Evolutionary conservation across 1,140 invertebrate species (phyloP).

Genomic region (Caenorhabditis latens): DNA sequence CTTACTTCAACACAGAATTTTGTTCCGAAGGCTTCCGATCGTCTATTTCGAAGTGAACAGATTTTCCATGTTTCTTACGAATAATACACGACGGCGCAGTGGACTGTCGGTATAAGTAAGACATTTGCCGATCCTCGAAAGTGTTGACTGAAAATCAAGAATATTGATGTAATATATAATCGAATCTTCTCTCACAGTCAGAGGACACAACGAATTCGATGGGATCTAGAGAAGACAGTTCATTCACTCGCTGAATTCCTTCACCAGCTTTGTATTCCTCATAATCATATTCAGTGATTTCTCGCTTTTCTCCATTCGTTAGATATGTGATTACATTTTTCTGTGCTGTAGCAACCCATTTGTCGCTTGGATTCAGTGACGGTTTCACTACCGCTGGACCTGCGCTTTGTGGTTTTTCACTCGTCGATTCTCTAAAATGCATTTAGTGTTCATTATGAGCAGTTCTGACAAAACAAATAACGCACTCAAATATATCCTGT

Average conservation of each 20-base stretch:
- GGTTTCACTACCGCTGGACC: neutral
- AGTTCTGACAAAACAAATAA: neutral
- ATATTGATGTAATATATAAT: neutral
- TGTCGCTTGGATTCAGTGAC: neutral
- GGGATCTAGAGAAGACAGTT: slow-evolving; percentile 15
- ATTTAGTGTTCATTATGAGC: neutral
- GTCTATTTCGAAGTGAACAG: slow-evolving; percentile 17
- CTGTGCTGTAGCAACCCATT: slow-evolving; percentile 15
- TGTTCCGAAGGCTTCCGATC: neutral
- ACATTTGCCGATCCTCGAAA: slow-evolving; percentile 38
- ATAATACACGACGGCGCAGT: neutral
- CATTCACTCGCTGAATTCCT: slow-evolving; percentile 6
- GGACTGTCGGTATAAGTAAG: slow-evolving; percentile 5
- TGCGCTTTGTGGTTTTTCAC: neutral
- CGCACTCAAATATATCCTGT: neutral
- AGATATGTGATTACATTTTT: neutral
- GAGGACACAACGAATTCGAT: slow-evolving; percentile 16
- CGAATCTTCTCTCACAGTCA: neutral
- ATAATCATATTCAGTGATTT: slow-evolving; percentile 37
- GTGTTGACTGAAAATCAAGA: slow-evolving; percentile 2
- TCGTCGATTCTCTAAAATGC: neutral
- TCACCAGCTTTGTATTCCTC: slow-evolving; percentile 34
- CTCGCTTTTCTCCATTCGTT: slow-evolving; percentile 6
- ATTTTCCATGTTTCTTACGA: slow-evolving; percentile 27
- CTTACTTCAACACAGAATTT: neutral